Evolutionary conservation across 2,113 vertebrate genomes (phyloP), one percentile per base, ranked within the genome.

Genomic region (Heterochromis multidens): DNA sequence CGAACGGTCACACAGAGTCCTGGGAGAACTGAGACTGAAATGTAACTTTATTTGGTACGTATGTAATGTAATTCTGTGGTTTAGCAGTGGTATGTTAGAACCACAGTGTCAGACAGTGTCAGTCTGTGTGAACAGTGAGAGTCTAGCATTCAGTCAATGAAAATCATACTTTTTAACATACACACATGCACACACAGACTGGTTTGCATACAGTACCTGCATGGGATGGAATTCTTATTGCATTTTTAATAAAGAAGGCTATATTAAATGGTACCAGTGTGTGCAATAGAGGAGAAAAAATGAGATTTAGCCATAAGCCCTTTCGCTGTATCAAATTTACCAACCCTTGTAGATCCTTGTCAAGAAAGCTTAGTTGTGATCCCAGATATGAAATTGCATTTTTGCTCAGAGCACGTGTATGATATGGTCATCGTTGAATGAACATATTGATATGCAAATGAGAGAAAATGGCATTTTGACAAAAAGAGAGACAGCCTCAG

Each of bases 301-400:
- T 27, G 16, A 61, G 83, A 88, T 82, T 89, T 82, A 61, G 76
- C 59, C 52, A 21, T 77, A 76, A 81, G 79, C 77, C 19, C 23
- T 61, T 79, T 67, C 21, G 60, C 61, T 83, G 82, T 84, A 89
- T 85, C 82, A 81, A 83, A 88, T 92, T 90, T 67, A 77, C 76
- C 62, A 27, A 78, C 49, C 77, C 86, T 54, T 60, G 80, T 72
- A 70, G 79, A 79, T 86, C 77, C 70, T 25, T 79, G 70, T 86
- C 58, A 85, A 82, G 70, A 67, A 52, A 79, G 70, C 81, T 78
- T 82, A 58, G 54, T 80, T 78, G 19, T 86, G 74, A 81, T 59
- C 82, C 70, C 76, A 43, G 56, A 76, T 60, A 84, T 88, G 63
- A 65, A 40, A 89, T 80, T 83, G 17, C 9, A 60, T 83, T 81